phyloP scores from a whole-genome alignment of 2,888 invertebrate genomes.

The Lycaena phlaeas region DNA sequence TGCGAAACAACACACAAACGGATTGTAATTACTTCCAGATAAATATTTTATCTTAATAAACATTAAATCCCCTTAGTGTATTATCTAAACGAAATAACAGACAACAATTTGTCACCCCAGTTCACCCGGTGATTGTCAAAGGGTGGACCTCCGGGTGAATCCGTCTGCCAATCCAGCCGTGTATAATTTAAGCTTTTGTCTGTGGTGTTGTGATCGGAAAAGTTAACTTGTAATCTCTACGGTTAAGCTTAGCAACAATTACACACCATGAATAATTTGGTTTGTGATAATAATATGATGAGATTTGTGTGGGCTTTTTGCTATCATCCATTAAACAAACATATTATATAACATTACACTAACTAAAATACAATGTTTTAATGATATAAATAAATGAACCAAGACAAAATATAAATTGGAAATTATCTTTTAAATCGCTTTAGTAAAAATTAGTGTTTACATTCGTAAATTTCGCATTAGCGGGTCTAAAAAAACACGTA shows the following conservation, averaged over 20 bases:
- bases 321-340: no score
- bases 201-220: slow-evolving; percentile 67
- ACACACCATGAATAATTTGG: neutral
- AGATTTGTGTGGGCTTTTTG: no score
- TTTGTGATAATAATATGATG: no score
- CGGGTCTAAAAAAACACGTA: neutral
- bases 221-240: slow-evolving; percentile 67
- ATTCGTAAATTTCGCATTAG: neutral
- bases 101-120: slow-evolving; percentile 58
- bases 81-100: slow-evolving; percentile 31
- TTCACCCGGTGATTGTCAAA: slow-evolving; percentile 40
- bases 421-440: neutral
- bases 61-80: slow-evolving; percentile 10
- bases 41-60: slow-evolving; percentile 4
- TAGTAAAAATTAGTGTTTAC: neutral
- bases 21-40: neutral
- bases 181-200: slow-evolving; percentile 65
- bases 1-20: no score
- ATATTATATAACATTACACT: no score
- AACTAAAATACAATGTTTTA: no score
- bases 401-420: no score
- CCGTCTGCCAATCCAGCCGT: slow-evolving; percentile 51
- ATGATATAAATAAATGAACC: no score
- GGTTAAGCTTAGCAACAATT: slow-evolving; percentile 29
- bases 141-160: no score